Evolutionary conservation across 2,797 vertebrate species (phyloP).

Genomic region (Scleropages formosus): DNA sequence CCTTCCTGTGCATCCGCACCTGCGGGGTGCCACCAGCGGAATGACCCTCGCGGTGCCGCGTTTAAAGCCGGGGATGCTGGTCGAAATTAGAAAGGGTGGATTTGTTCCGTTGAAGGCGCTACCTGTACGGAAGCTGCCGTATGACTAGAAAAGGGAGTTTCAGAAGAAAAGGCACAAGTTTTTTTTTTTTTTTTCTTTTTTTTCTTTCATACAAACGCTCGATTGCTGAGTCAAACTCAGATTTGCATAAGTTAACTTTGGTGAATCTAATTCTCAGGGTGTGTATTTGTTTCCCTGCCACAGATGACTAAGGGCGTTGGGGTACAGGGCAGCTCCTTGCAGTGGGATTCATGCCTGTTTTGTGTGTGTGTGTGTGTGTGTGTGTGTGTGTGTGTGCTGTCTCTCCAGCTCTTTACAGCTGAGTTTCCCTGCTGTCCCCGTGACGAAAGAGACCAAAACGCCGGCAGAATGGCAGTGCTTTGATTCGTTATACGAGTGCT

Average conservation of each 20-base stretch:
- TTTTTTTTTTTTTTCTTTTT: too few relatives aligned
- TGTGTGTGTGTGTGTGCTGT: not conserved
- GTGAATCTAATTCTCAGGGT: not conserved
- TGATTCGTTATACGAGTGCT: not conserved
- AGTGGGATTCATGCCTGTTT: not conserved
- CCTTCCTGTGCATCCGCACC: not conserved
- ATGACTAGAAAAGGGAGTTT: too few relatives aligned
- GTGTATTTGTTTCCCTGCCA: not conserved
- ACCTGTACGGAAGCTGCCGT: too few relatives aligned
- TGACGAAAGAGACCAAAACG: not conserved
- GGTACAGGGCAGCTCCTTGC: too few relatives aligned
- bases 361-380: not conserved
- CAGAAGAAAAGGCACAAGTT: too few relatives aligned
- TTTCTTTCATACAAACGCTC: too few relatives aligned
- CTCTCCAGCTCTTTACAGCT: constrained; percentile 3
- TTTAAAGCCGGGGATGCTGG: too few relatives aligned
- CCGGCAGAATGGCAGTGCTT: not conserved
- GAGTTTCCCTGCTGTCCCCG: not conserved
- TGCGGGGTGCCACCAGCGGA: not conserved
- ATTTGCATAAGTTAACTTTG: too few relatives aligned
- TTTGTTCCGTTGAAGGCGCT: too few relatives aligned
- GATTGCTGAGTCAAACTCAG: too few relatives aligned
- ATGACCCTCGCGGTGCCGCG: not conserved
- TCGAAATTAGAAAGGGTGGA: too few relatives aligned
- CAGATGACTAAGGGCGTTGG: too few relatives aligned